These are phyloP conservation scores for Oreohelix idahoensis DNA, from an alignment of 1,140 invertebrate genomes.

Conservation along the genomic window DNA sequence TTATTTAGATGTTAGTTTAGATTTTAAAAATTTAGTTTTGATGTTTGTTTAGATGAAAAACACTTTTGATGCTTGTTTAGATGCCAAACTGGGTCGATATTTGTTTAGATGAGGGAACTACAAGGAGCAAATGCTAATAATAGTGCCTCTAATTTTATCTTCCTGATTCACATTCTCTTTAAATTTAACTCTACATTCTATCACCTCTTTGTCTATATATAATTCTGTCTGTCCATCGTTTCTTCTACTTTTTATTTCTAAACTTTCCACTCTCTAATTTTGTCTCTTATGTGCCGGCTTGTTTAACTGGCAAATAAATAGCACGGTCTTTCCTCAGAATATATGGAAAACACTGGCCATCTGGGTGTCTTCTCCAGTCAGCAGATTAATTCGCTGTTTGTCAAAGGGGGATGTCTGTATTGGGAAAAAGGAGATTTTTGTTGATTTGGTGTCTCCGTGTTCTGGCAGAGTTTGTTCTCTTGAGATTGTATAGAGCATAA, in stretches of 20 bases:
- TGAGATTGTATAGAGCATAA: not conserved
- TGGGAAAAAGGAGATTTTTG: not conserved
- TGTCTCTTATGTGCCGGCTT: not conserved
- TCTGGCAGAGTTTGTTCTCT: not conserved
- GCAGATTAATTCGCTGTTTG: slow-evolving; percentile 14
- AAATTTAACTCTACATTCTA: no score
- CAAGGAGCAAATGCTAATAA: no score
- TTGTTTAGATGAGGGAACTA: no score
- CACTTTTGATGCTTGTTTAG: no score
- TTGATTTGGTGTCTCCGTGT: not conserved
- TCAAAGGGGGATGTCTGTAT: not conserved
- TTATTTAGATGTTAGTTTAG: no score
- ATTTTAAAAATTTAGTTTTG: no score
- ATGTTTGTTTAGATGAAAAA: no score
- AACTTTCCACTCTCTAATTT: not conserved
- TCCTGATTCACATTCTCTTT: no score
- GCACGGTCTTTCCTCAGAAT: not conserved
- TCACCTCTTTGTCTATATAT: not conserved
- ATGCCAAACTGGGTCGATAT: no score
- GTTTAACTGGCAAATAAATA: not conserved
- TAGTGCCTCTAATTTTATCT: no score
- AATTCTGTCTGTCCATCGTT: not conserved
- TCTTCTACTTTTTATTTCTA: not conserved
- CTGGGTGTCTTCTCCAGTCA: not conserved
- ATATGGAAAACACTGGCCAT: not conserved